These are phyloP conservation scores for Gobiocypris rarus DNA, from an alignment of 2,113 vertebrate species.

Conservation along the genomic window DNA sequence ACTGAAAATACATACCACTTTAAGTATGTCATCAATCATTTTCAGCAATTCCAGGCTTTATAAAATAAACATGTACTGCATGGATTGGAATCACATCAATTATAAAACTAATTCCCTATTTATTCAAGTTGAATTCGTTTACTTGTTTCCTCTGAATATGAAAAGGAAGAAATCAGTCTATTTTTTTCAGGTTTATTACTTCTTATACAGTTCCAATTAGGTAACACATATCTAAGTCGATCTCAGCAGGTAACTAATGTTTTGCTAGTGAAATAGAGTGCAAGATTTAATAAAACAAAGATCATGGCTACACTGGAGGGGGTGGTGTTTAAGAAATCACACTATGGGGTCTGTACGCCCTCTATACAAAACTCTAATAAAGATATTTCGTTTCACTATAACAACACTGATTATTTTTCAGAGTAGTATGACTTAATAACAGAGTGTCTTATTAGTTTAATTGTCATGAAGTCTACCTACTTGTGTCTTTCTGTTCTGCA, in stretches of 20 bases:
- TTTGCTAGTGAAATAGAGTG: conserved; percentile 59
- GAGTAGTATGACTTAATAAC: not conserved
- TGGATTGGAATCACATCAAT: conserved; percentile 16
- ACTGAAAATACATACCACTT: not conserved
- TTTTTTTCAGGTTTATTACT: conserved; percentile 60
- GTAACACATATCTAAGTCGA: conserved; percentile 59
- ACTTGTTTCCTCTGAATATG: conserved; percentile 6
- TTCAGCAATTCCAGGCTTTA: not conserved
- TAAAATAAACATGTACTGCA: conserved; percentile 23
- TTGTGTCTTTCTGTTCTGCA: not conserved
- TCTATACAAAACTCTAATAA: not conserved
- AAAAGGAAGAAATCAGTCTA: conserved; percentile 52
- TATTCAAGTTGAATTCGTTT: conserved; percentile 13
- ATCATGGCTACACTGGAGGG: not conserved
- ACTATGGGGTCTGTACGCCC: conserved; percentile 6
- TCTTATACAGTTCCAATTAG: conserved; percentile 59
- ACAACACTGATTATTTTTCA: not conserved
- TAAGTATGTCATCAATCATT: conserved; percentile 8
- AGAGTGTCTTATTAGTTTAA: not conserved
- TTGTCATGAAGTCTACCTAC: not conserved
- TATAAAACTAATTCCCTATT: conserved; percentile 16
- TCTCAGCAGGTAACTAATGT: conserved; percentile 66
- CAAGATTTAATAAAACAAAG: conserved; percentile 64
- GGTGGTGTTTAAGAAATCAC: conserved; percentile 24
- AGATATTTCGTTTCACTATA: not conserved